Evolutionary conservation across 2,113 vertebrate species (phyloP).

Genomic region (Marmota monax): DNA sequence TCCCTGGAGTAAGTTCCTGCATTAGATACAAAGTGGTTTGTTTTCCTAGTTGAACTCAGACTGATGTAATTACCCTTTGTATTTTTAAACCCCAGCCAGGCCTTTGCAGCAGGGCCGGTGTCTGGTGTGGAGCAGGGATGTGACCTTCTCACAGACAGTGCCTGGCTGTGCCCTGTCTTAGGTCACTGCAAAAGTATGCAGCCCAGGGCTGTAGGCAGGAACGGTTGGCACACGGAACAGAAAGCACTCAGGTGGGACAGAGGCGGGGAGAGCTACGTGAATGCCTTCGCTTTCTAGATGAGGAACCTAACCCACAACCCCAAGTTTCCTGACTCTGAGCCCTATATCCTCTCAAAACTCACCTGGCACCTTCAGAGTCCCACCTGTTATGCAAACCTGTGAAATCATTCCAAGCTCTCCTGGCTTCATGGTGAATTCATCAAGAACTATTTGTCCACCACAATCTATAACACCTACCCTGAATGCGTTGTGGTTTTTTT

Average conservation of each 20-base stretch:
- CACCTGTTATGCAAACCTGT: rapidly evolving
- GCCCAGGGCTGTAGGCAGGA: not conserved
- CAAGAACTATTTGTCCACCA: not conserved
- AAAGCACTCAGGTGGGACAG: not conserved
- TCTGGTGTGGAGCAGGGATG: not conserved
- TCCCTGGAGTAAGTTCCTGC: not conserved
- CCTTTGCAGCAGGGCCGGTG: not conserved
- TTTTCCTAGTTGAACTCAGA: not conserved
- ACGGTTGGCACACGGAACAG: rapidly evolving
- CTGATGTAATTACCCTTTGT: not conserved
- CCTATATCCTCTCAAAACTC: not conserved
- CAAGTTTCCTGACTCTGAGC: not conserved
- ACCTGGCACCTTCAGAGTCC: not conserved
- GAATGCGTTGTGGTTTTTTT: not conserved
- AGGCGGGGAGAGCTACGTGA: not conserved
- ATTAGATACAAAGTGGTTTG: not conserved
- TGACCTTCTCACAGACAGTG: not conserved
- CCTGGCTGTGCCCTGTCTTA: not conserved
- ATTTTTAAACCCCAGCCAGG: not conserved
- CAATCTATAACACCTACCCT: too few species aligned
- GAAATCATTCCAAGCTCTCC: not conserved
- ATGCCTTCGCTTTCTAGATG: not conserved
- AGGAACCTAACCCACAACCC: not conserved
- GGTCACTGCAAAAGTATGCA: not conserved
- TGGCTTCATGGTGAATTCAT: not conserved